Evolutionary conservation across 2,113 vertebrate species (phyloP).

Genomic region (Otolemur garnettii): DNA sequence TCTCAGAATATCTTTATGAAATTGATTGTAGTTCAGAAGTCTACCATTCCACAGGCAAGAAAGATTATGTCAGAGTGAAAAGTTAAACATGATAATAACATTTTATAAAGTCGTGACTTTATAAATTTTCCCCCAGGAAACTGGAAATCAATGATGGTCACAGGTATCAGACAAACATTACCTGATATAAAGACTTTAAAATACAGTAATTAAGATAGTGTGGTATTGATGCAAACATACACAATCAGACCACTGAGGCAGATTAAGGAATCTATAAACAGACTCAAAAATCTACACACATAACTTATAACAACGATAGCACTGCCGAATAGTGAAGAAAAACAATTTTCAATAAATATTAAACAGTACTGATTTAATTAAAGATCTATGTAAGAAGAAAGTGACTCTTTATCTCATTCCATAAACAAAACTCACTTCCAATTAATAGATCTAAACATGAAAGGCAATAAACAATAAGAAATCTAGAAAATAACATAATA

Average conservation of each 20-base stretch:
- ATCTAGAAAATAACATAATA: background rate
- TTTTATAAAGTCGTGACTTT: constrained; percentile 15
- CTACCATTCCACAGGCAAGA: background rate
- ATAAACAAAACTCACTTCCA: background rate
- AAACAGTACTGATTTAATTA: background rate
- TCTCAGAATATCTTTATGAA: background rate
- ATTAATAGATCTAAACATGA: background rate
- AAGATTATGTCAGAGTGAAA: constrained; percentile 50
- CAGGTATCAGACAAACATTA: background rate
- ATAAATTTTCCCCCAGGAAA: background rate
- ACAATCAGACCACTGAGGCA: background rate
- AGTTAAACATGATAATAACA: background rate
- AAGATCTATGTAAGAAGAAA: background rate
- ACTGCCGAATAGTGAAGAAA: background rate
- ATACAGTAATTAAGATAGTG: background rate
- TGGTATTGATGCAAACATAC: background rate
- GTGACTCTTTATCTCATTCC: background rate
- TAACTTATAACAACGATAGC: background rate
- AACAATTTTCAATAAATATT: background rate
- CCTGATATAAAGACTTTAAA: background rate
- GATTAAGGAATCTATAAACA: background rate
- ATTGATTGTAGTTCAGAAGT: background rate
- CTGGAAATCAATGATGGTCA: background rate
- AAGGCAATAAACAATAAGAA: background rate
- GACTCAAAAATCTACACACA: background rate